Base-by-base conservation (phyloP, 2,888 invertebrate genomes). In the Lasioglossum vierecki region DNA sequence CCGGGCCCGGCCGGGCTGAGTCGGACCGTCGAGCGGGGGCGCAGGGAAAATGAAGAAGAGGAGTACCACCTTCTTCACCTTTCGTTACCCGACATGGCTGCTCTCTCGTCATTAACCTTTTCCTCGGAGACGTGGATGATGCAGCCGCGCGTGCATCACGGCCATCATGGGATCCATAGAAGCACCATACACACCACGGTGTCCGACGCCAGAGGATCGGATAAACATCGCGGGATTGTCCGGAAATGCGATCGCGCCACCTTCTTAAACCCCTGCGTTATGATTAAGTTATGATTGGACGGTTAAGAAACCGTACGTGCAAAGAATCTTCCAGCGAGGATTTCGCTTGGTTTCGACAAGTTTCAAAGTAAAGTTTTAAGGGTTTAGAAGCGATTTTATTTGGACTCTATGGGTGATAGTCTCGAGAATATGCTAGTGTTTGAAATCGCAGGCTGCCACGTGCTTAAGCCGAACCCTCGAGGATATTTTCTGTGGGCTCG, bases 51-150 rank as follows among this genome's bases (percentile, higher is more conserved):
- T 41, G 39, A 74, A 26, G 9, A 53, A 53, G 53, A 53, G 53
- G 46, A 72, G 66, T 63, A 60, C 85, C 85, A 76, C 60, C 86
- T 76, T 86, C 85, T 79, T 86, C 86, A 75, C 70, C 76, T 85
- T 85, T 86, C 81, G 81, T 81, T 79, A 46, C 70, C 22, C 53
- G 70, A 30, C 66, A 86, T 81, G 86, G 82, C 83, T 77, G 82
- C 53, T 53, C 53, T 53, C 81, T 89, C 89, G 84, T 89, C 86
- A 88, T 87, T 87, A 86, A 87, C 86, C 83, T 86, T 86, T 87
- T 79, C 82, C 41, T 53, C 81, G 46, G 60, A 63, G 79, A 85
- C 76, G 76, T 79, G 68, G 76, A 49, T n/a, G n/a, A 9, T 8
- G 22, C 39, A 6, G 35, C 68, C 53, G 26, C 60, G 60, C 26